phyloP scores from a whole-genome alignment of 2,888 invertebrate species.

The Adineta ricciae region DNA sequence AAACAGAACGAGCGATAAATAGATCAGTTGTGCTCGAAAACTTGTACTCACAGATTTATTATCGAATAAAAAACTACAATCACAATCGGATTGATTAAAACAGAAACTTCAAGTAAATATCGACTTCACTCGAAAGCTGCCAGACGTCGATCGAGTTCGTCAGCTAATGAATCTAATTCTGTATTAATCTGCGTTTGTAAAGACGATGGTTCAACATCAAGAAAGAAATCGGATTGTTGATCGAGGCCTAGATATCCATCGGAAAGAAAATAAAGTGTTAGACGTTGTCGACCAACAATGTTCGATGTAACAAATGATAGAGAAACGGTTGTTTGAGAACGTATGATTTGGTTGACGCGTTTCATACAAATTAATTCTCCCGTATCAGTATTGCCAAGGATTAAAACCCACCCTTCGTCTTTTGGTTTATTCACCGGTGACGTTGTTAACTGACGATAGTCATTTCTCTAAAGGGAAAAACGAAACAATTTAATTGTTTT shows the following conservation, averaged over 20 bases:
- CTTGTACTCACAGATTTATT: not conserved
- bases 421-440: constrained; percentile 82
- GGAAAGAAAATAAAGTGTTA: constrained; percentile 71
- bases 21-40: no score
- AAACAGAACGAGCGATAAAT: no score
- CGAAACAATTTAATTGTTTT: no score
- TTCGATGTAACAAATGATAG: constrained; percentile 60
- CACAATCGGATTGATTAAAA: not conserved
- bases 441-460: constrained; percentile 48
- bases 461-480: not conserved
- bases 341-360: constrained; percentile 36
- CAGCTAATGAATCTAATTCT: not conserved
- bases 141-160: not conserved
- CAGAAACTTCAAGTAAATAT: not conserved
- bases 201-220: not conserved
- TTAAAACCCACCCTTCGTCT: constrained; percentile 86
- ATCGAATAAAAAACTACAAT: not conserved
- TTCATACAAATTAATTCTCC: constrained; percentile 53
- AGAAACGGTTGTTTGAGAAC: constrained; percentile 39
- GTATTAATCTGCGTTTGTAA: not conserved
- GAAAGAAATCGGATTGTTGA: constrained; percentile 58
- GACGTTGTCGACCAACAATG: constrained; percentile 47
- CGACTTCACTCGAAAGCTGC: not conserved
- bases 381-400: constrained; percentile 64
- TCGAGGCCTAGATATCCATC: constrained; percentile 86